Evolutionary conservation across 2,113 vertebrate genomes (phyloP).

Genomic region (Rallus limicola): DNA sequence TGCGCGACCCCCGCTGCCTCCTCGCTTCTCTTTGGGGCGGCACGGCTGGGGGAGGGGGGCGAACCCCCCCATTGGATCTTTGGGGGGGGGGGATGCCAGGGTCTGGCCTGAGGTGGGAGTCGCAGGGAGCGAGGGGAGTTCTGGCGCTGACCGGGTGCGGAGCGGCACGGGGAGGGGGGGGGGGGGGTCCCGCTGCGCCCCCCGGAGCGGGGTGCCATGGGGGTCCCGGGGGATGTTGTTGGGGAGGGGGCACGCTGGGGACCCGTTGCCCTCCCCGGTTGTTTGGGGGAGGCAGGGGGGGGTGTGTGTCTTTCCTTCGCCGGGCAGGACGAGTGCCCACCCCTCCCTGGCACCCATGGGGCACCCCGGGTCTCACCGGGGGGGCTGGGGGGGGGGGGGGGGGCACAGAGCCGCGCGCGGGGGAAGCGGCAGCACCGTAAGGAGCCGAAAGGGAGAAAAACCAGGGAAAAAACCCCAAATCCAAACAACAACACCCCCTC

Average conservation of each 20-base stretch:
- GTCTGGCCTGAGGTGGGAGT: not conserved
- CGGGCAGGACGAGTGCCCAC: not conserved
- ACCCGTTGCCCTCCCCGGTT: too few relatives aligned
- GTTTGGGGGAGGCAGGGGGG: too few relatives aligned
- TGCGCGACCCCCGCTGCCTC: not conserved
- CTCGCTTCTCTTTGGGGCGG: not conserved
- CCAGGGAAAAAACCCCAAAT: too few relatives aligned
- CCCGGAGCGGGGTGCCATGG: not conserved
- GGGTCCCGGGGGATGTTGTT: not conserved
- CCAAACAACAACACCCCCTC: too few relatives aligned
- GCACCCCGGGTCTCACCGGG: too few relatives aligned
- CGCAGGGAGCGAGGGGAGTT: not conserved
- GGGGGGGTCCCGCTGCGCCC: not conserved
- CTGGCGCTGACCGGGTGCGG: accelerated
- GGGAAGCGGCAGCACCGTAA: not conserved
- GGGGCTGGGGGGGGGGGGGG: too few relatives aligned
- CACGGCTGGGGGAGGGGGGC: not conserved
- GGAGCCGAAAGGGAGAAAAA: not conserved
- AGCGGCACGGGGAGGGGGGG: too few relatives aligned
- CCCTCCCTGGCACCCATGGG: not conserved
- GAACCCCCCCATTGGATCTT: not conserved
- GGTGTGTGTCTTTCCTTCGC: not conserved
- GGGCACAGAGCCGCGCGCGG: not conserved
- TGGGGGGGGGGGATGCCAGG: not conserved
- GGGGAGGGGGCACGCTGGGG: not conserved